Conservation (phyloP, 1,140 invertebrate genomes). For the Macrobrachium rosenbergii region DNA sequence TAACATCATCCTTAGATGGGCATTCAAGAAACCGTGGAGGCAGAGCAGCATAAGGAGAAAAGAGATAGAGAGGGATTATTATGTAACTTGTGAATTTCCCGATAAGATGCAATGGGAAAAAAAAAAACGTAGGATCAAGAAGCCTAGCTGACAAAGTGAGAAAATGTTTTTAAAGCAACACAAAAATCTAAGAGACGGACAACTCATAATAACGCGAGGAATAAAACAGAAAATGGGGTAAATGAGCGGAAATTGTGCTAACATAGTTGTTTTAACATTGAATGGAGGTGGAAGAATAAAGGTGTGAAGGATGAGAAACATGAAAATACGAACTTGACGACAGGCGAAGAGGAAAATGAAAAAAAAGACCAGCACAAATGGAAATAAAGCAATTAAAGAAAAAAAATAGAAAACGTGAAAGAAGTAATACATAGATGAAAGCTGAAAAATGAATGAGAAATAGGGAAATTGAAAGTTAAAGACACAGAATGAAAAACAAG, state of each 20-base stretch:
- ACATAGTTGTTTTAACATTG: background rate
- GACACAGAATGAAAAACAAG: no score
- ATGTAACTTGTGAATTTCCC: no score
- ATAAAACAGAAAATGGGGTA: background rate
- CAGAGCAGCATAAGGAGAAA: background rate
- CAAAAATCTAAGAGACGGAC: background rate
- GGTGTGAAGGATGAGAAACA: background rate
- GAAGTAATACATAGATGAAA: background rate
- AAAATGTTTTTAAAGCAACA: no score
- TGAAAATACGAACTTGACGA: background rate
- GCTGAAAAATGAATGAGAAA: no score
- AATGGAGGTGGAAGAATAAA: background rate
- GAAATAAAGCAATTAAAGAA: background rate
- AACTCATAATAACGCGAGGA: background rate
- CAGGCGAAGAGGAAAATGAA: background rate
- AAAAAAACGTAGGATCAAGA: no score
- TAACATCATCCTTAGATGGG: no score
- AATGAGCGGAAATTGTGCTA: no score
- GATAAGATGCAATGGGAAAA: no score
- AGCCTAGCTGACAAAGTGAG: no score
- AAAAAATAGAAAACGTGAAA: background rate
- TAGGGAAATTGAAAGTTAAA: background rate
- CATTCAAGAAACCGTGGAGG: background rate
- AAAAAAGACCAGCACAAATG: background rate
- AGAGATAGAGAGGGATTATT: background rate